These are phyloP conservation scores for Hipposideros armiger DNA, from an alignment of 2,113 vertebrate genomes.

Conservation along the genomic window DNA sequence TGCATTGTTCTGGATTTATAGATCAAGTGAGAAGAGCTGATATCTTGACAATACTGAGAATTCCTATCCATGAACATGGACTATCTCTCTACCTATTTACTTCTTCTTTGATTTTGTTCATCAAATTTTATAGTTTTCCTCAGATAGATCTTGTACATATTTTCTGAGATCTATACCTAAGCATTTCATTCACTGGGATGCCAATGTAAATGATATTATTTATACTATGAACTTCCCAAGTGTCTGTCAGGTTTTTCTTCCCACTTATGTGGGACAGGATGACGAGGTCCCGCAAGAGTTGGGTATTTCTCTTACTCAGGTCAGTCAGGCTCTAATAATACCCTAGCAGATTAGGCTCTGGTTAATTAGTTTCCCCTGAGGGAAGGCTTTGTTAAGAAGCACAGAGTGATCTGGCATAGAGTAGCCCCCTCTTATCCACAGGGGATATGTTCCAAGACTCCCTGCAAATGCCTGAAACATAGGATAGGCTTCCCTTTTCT, in stretches of 20 bases:
- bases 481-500: not conserved
- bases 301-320: not conserved
- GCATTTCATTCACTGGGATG: not conserved
- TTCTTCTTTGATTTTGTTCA: not conserved
- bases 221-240: not conserved
- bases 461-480: not conserved
- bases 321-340: not conserved
- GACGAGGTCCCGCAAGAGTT: not conserved
- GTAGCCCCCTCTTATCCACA: not conserved
- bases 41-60: not conserved
- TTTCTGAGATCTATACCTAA: not conserved
- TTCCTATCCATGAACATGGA: not conserved
- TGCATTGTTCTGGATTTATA: not conserved
- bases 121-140: not conserved
- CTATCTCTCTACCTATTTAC: not conserved
- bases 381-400: not conserved
- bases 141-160: not conserved
- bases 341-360: not conserved
- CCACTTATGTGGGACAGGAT: not conserved
- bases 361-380: not conserved
- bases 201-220: not conserved
- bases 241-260: not conserved
- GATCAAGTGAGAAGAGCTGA: not conserved
- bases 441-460: not conserved
- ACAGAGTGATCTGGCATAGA: not conserved